A percentile compares a stretch with the other conserved stretches of the same genome.
phyloP scores from a whole-genome alignment of 2,113 vertebrate species.

The Lathamus discolor region DNA sequence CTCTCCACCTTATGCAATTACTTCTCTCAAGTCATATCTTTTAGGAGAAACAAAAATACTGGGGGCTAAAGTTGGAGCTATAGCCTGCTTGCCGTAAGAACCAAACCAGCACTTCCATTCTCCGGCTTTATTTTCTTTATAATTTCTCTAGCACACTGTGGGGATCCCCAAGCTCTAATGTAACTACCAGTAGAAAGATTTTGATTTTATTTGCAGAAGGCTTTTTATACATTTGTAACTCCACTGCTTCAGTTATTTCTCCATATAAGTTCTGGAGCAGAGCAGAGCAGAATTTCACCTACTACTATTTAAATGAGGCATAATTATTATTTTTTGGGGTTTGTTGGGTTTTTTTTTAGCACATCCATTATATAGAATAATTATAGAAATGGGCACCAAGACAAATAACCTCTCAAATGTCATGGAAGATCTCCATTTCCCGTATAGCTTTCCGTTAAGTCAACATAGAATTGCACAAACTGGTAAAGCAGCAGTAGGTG shows the following conservation, averaged over 20 bases:
- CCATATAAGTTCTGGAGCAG: not conserved
- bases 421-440: not conserved
- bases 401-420: not conserved
- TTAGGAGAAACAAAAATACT: not conserved
- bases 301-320: not conserved
- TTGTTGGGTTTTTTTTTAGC: not conserved
- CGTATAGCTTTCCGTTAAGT: not conserved
- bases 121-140: not conserved
- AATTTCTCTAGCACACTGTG: not conserved
- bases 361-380: not conserved
- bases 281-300: not conserved
- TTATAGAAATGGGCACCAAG: not conserved
- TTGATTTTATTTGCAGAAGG: not conserved
- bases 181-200: not conserved
- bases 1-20: not conserved
- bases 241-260: not conserved
- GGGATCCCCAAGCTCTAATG: not conserved
- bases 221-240: not conserved
- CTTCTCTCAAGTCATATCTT: not conserved
- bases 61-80: not conserved
- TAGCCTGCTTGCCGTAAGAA: not conserved
- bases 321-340: not conserved
- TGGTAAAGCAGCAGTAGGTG: not conserved
- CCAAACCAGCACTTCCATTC: not conserved
- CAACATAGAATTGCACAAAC: not conserved